Evolutionary conservation across 1,140 invertebrate genomes (phyloP).

Genomic region (Monomorium pharaonis): DNA sequence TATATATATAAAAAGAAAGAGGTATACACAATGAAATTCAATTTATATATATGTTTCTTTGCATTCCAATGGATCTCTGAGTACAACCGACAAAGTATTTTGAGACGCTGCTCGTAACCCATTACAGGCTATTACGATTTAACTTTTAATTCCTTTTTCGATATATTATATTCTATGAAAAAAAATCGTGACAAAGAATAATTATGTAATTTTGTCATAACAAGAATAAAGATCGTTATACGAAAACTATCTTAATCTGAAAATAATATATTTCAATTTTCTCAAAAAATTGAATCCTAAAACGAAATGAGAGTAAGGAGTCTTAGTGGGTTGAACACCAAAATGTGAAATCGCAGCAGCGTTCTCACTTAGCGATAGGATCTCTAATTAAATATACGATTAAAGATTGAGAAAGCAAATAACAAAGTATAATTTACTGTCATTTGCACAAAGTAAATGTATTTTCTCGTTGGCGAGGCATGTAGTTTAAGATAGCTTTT

Average conservation of each 20-base stretch:
- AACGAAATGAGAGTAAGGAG: conserved; percentile 1
- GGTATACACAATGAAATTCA: conserved; percentile 81
- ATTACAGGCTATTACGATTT: neutral
- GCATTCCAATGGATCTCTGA: conserved; percentile 77
- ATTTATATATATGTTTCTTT: conserved; percentile 75
- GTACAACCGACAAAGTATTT: conserved; percentile 64
- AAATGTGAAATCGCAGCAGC: neutral
- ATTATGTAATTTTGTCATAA: neutral
- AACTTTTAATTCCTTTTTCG: neutral
- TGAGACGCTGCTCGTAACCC: neutral
- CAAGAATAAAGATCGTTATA: neutral
- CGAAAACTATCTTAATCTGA: neutral
- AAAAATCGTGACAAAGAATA: neutral
- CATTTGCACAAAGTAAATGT: conserved; percentile 76
- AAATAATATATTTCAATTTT: conserved; percentile 20
- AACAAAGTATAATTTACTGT: conserved; percentile 63
- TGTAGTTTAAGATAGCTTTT: conserved; percentile 65
- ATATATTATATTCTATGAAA: neutral
- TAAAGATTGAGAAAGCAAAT: neutral
- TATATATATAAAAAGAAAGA: conserved; percentile 70
- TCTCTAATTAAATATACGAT: conserved; percentile 40
- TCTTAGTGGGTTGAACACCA: conserved; percentile 13
- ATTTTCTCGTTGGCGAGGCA: conserved; percentile 58
- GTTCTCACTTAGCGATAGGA: conserved; percentile 26
- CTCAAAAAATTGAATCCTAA: neutral